phyloP scores from a whole-genome alignment of 23 tunicate species.

The Oikopleura albicans region DNA sequence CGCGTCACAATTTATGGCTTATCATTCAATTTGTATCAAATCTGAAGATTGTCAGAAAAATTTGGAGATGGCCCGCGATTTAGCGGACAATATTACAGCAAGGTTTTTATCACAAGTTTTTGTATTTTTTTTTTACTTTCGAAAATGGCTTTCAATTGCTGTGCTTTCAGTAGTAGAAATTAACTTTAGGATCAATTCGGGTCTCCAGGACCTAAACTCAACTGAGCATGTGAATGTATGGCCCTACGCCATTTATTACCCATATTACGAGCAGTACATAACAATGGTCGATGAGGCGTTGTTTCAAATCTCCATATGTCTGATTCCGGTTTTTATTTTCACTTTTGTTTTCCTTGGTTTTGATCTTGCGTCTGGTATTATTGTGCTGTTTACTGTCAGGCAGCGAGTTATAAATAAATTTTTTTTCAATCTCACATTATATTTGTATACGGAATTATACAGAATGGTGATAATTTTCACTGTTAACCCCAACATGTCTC shows the following conservation, averaged over 20 bases:
- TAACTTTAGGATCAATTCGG: background rate
- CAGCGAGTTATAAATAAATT: no score
- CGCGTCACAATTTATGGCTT: slow-evolving; percentile 54
- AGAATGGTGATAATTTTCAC: no score
- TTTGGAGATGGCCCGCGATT: slow-evolving; percentile 41
- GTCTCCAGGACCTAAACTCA: background rate
- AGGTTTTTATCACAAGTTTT: background rate
- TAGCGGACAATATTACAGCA: slow-evolving; percentile 57
- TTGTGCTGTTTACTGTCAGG: slow-evolving; percentile 56
- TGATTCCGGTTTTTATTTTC: slow-evolving; percentile 75
- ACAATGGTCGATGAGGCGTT: slow-evolving; percentile 61
- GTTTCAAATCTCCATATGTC: slow-evolving; percentile 57
- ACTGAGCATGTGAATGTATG: background rate
- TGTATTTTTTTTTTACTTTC: no score
- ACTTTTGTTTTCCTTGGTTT: slow-evolving; percentile 68
- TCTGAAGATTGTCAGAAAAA: slow-evolving; percentile 76
- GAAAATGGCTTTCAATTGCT: background rate
- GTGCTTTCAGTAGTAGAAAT: background rate
- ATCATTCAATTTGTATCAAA: slow-evolving; percentile 81
- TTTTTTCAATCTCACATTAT: no score
- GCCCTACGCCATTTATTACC: slow-evolving; percentile 54
- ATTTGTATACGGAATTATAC: no score
- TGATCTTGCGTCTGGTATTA: slow-evolving; percentile 48
- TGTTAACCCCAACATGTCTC: no score
- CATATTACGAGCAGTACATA: slow-evolving; percentile 83